Conservation (phyloP, 2,797 vertebrate species). For the Muscicapa striata region DNA sequence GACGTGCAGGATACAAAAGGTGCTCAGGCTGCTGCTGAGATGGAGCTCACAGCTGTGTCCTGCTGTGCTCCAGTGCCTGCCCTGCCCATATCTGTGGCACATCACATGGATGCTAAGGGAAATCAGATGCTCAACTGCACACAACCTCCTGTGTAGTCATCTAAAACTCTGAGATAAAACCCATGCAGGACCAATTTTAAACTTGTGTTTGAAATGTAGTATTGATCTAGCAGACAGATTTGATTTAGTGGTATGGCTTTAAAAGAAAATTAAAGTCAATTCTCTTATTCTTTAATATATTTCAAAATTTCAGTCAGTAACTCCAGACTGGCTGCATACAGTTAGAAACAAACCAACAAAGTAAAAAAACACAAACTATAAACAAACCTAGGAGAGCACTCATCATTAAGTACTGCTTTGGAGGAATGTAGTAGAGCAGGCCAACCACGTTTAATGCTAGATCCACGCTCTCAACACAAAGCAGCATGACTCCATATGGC, state of each 20-base stretch:
- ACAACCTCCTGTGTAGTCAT: background rate
- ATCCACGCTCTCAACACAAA: background rate
- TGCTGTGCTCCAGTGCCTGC: background rate
- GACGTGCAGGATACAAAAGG: background rate
- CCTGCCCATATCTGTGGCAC: too few species aligned
- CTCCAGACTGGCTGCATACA: background rate
- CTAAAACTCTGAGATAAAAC: background rate
- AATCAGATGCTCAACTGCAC: background rate
- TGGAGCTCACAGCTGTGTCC: background rate
- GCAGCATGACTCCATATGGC: background rate
- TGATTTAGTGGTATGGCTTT: background rate
- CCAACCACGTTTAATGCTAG: background rate
- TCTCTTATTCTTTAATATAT: background rate
- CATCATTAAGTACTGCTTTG: background rate
- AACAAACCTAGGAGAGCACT: background rate
- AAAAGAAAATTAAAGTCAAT: background rate
- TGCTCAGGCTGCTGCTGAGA: background rate
- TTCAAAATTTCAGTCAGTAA: background rate
- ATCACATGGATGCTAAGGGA: background rate
- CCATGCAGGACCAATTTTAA: background rate
- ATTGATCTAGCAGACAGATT: background rate
- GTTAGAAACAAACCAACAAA: background rate
- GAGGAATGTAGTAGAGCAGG: slow-evolving; percentile 19
- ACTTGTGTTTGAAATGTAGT: background rate
- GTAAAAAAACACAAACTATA: background rate